Base-by-base conservation (phyloP, 2,888 invertebrate genomes). In the Parochlus steinenii region DNA sequence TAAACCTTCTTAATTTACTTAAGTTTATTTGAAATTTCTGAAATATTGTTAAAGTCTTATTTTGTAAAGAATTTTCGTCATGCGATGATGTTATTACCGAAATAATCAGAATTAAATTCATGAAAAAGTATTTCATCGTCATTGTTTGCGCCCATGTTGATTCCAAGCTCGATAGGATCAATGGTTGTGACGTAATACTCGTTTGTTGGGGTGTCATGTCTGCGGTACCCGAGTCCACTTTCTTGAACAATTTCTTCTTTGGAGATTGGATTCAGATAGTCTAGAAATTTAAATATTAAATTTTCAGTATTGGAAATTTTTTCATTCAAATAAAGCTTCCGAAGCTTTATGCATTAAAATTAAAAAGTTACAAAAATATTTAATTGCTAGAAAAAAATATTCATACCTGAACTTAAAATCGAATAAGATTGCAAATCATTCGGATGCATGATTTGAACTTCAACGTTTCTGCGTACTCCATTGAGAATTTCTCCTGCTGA, bases 171-270 rank as follows among this genome's bases (percentile, higher is more conserved):
- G 42, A 59, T 53, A 29, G 59, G 57, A 49, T 59, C 58, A 31
- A 59, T 56, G 42, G 58, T 58, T 11, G 56, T 54, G 17, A 56
- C 51, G 41, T 56, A 56, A 43, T 53, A 58, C 43, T 33, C 45
- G 38, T 27, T 42, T 23, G 27, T 20, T 41, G 42, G 34, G 33
- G 33, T 39, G 22, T 39, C 11, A 23, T 41, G 39, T 15, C 27
- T 35, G 25, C 37, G 32, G 51, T 48, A 6, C n/a, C 69, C 61
- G 15, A 83, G 63, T 0, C 81, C 81, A 44, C 80, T 79, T 52
- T 82, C 83, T 41, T 74, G 67, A 6, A 78, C 78, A 4, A 79
- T 73, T 45, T 80, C 74, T 50, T 82, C 80, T 48, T 79, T 76
- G 22, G 81, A 75, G 31, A 82, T 76, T 5, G 71, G 71, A 44